Conservation (phyloP, 2,113 vertebrate genomes). For the Centropristis striata region DNA sequence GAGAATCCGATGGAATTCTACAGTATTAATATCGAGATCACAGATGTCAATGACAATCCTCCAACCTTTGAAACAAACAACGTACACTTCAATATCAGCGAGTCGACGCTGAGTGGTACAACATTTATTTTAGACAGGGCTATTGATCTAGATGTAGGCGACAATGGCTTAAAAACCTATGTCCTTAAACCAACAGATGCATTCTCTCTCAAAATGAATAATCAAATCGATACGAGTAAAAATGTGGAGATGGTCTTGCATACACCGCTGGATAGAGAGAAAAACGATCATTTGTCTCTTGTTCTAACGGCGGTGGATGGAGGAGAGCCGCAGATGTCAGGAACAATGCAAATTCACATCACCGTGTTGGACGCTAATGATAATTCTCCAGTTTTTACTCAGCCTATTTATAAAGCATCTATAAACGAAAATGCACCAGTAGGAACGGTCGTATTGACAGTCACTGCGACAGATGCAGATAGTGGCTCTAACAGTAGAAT, state of each 20-base stretch:
- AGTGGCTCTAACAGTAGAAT: constrained; percentile 63
- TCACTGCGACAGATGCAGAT: constrained; percentile 74
- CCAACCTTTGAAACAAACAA: constrained; percentile 13
- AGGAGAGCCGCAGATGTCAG: constrained; percentile 77
- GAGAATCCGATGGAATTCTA: constrained; percentile 82
- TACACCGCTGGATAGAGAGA: constrained; percentile 72
- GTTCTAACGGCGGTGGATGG: constrained; percentile 78
- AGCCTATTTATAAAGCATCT: constrained; percentile 66
- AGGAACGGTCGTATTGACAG: constrained; percentile 55
- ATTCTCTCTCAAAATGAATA: constrained; percentile 73
- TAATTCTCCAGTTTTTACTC: constrained; percentile 71
- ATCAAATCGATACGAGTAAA: constrained; percentile 56
- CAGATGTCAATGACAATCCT: constrained; percentile 75
- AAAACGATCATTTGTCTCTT: constrained; percentile 59
- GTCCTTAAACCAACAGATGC: constrained; percentile 55
- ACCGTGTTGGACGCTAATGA: constrained; percentile 78
- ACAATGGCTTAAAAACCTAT: constrained; percentile 78
- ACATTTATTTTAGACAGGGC: constrained; percentile 73
- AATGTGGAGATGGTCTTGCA: constrained; percentile 75
- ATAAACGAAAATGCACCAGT: constrained; percentile 68
- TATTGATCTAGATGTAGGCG: constrained; percentile 76
- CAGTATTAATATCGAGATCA: constrained; percentile 70
- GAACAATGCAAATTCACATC: constrained; percentile 76
- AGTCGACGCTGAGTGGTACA: constrained; percentile 62
- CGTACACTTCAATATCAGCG: constrained; percentile 70